Evolutionary conservation across 2,113 vertebrate species (phyloP), one percentile per base, ranked within the genome.

Genomic region (Actinemys pallida): DNA sequence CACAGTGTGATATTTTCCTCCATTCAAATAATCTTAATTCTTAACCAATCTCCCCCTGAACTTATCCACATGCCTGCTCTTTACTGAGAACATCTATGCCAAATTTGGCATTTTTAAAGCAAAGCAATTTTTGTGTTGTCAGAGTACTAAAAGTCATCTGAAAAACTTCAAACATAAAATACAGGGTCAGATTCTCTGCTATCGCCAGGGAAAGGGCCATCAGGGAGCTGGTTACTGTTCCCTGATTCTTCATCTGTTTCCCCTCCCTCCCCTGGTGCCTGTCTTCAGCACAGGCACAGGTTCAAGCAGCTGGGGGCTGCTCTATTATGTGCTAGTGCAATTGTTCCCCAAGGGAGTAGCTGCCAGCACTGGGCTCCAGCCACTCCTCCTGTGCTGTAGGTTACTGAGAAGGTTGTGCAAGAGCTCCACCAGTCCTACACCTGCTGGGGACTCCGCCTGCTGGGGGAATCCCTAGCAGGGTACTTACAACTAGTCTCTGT

Each of bases 321-420:
- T 88, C 87, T 76, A 20, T 50, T 10, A 0, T 4, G 4, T 16
- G 22, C 7, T 20, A 14, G 17, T 31, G 56, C 47, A 16, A 0
- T 0, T 1, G 25, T 39, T 17, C 31, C 47, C 0, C 0, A 52
- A 27, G 16, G 83, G 35, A 13, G 0, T 47, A 59, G 5, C 3
- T 31, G 1, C 75, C 0, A 0, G 76, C 13, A 12, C 49, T 54
- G 45, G 69, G 49, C 42, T 83, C 8, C 20, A 29, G 14, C 22
- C 69, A 81, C 1, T 0, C 6, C 1, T 4, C 22, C 69, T 42
- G 29, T 20, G 1, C 0, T 22, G 0, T 52, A 39, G 69, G 31
- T 83, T 87, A 76, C 17, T 11, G 31, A 49, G 52, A 87, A 76
- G 52, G 35, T n/a, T 79, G 5, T 84, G 59, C 56, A 47, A 89